Base-by-base conservation (phyloP, 2,113 vertebrate genomes). In the Saimiri boliviensis region DNA sequence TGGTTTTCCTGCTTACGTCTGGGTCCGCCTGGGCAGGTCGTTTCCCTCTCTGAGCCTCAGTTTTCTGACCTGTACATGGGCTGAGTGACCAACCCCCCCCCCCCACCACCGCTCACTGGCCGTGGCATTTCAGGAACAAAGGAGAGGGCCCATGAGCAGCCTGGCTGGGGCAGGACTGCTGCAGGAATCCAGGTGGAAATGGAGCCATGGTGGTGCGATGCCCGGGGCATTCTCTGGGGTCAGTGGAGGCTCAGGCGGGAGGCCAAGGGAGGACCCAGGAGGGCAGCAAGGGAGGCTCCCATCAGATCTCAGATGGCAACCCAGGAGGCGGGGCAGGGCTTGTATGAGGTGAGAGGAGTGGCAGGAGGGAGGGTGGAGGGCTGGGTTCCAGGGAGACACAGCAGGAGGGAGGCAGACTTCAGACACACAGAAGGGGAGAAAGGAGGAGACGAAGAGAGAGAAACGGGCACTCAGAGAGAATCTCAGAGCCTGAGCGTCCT, bases 131-230 rank as follows among this genome's bases (percentile, higher is more conserved):
- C 10, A 14, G 1, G 80, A 47, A 49, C 35, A n/a, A 47, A 49
- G 52, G 13, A 40, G 37, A 68, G 27, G n/a, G 25, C 71, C 13
- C 3, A 6, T 42, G 66, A 63, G 8, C 21, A 16, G 10, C 20
- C 0, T 13, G 73, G n/a, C 16, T 17, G 6, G 19, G 8, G 80
- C 5, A 5, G 37, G 66, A 21, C 63, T 12, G 0, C 2, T 1
- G 14, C 13, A 25, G 70, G n/a, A 21, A 63, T 16, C 56, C 13
- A 9, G 30, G 45, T 1, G 3, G 49, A n/a, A 35, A 52, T 1
- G 49, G 23, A 12, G 71, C n/a, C 5, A n/a, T 4, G 4, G 3
- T 0, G 1, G 35, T 0, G 1, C 3, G 0, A 49, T 21, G 56
- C 35, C 2, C 0, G 1, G 86, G 42, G 27, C 0, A 2, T 21